A percentile compares a stretch with the other conserved stretches of the same genome.
These are phyloP conservation scores for Myrmecophaga tridactyla DNA, from an alignment of 2,113 vertebrate genomes.

Conservation along the genomic window DNA sequence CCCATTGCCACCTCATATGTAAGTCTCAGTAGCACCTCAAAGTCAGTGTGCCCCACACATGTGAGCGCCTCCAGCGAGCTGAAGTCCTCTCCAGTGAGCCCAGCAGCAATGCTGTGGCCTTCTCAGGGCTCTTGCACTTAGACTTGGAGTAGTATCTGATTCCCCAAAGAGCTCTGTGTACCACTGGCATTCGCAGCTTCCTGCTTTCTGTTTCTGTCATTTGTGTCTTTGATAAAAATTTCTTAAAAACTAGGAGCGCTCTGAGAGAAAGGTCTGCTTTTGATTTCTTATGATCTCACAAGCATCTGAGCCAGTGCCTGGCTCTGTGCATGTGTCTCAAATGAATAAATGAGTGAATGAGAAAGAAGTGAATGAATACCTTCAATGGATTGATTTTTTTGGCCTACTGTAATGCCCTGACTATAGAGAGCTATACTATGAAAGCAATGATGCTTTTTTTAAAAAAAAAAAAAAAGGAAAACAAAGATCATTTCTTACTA, in stretches of 20 bases:
- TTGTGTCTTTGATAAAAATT: background rate
- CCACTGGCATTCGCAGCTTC: too few relatives aligned
- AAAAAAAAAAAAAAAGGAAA: background rate
- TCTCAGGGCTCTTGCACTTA: too few relatives aligned
- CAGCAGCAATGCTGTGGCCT: background rate
- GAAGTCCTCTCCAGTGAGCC: background rate
- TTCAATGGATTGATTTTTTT: background rate
- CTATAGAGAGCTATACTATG: background rate
- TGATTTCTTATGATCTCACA: background rate
- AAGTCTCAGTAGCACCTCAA: too few relatives aligned
- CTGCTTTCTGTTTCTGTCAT: background rate
- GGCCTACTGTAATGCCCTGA: background rate
- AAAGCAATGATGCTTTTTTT: background rate
- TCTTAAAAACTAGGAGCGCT: background rate
- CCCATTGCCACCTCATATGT: too few relatives aligned
- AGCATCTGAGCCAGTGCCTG: too few relatives aligned
- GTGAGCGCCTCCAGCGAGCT: background rate
- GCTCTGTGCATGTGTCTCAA: background rate
- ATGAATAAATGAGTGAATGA: background rate
- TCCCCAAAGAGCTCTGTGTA: background rate
- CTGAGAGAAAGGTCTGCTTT: background rate
- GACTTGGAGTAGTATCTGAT: background rate
- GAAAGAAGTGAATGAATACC: background rate
- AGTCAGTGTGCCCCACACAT: fast-evolving
- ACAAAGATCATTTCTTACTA: background rate